Evolutionary conservation across 2,888 invertebrate species (phyloP), one percentile per base, ranked within the genome.

Genomic region (Macrophya alboannulata): DNA sequence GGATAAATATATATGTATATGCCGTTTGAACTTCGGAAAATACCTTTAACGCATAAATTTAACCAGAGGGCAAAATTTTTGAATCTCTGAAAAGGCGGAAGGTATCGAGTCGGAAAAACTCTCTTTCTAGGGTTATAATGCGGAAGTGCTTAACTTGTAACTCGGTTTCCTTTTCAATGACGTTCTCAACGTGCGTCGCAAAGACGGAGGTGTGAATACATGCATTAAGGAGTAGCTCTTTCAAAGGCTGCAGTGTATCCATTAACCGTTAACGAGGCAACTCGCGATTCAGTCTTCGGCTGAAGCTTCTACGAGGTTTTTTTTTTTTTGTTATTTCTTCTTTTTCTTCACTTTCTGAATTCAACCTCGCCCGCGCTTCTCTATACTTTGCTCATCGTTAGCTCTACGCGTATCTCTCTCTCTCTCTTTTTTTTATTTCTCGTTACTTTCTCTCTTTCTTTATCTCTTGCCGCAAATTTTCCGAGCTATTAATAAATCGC

Each of bases 401-500:
- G 17, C 62, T 65, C 9, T 48, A 55, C 4, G 65, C 51, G 21
- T 51, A 76, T 77, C 65, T 79, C 81, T 86, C 84, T 79, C 82
- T 48, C 48, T 72, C 65, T 62, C 81, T 68, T 65, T 48, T 72
- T 74, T 55, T 6, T 55, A 12, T 62, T 62, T 62, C 21, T 62
- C 21, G 21, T 62, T 62, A n/a, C 37, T 81, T 77, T 79, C 74
- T 59, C 74, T 81, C 72, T 71, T 48, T 72, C 79, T 55, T 6
- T 55, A 12, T 62, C 21, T 62, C 21, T 62, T 62, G 21, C 12
- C 62, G 62, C 25, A 71, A 25, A 71, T 72, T 21, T 17, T 85
- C 84, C 76, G 71, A 87, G 81, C 86, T 87, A 88, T 88, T 84
- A 71, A 71, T 84, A 84, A 74, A 74, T 74, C 72, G 72, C 21